phyloP scores from a whole-genome alignment of 2,888 invertebrate genomes.

The Latrodectus hesperus region DNA sequence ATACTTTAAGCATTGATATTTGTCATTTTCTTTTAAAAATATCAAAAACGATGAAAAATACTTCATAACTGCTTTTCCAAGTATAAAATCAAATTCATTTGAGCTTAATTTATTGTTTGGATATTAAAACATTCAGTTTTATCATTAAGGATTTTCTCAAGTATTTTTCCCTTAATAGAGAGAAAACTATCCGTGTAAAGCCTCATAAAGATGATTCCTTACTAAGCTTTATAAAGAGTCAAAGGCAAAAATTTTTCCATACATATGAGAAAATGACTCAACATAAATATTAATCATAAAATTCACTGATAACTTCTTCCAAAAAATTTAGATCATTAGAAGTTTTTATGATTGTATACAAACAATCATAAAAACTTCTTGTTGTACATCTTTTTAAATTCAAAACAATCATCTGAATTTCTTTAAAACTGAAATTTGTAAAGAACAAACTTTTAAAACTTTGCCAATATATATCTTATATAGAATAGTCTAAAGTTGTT shows the following conservation, averaged over 20 bases:
- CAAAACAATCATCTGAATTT: not conserved
- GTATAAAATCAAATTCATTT: not conserved
- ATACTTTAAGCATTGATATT: too few relatives aligned
- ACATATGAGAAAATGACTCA: not conserved
- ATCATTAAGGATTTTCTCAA: not conserved
- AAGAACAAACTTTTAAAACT: too few relatives aligned
- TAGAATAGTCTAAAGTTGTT: not conserved
- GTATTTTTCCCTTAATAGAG: not conserved
- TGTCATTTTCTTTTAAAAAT: too few relatives aligned
- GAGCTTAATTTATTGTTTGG: not conserved
- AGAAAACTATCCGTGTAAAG: not conserved
- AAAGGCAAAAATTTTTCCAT: not conserved
- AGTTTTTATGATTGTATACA: not conserved
- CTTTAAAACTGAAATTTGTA: not conserved
- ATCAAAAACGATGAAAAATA: too few relatives aligned
- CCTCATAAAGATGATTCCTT: not conserved
- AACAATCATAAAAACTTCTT: too few relatives aligned
- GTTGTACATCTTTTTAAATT: not conserved
- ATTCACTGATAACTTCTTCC: not conserved
- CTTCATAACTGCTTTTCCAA: not conserved
- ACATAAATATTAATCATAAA: not conserved
- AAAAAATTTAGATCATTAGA: not conserved
- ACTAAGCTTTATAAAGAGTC: constrained; percentile 1
- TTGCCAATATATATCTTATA: not conserved
- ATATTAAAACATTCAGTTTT: not conserved